These are phyloP conservation scores for Melanophora roralis DNA, from an alignment of 2,888 invertebrate genomes.

Conservation along the genomic window DNA sequence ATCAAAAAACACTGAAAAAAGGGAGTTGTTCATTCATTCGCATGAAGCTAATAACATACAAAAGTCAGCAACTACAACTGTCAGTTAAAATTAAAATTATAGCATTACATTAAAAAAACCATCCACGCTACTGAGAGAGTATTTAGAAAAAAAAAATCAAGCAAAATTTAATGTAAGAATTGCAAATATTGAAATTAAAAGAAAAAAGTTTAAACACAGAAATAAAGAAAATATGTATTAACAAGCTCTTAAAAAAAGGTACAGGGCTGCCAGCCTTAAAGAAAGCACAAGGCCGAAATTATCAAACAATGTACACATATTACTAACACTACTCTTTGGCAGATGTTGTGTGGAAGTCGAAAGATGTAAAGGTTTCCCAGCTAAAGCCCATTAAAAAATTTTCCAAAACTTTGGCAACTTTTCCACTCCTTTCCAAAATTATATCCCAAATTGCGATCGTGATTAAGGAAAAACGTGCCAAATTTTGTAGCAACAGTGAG, in stretches of 20 bases:
- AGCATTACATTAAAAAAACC: conserved; percentile 27
- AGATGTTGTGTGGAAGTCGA: no score
- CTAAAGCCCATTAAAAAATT: no score
- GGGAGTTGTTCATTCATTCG: conserved; percentile 51
- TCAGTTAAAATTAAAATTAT: conserved; percentile 55
- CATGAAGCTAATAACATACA: conserved; percentile 23
- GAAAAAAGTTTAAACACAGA: background rate
- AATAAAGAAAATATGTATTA: conserved; percentile 14
- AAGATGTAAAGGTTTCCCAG: no score
- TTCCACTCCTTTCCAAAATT: no score
- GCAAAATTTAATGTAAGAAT: conserved; percentile 36
- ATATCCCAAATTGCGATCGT: no score
- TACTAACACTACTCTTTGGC: no score
- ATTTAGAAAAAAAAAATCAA: conserved; percentile 45
- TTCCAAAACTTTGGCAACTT: no score
- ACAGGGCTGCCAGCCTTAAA: conserved; percentile 15
- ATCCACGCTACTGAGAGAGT: background rate
- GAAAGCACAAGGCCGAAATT: no score
- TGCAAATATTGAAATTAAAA: background rate
- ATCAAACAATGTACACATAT: no score
- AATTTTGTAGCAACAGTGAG: no score
- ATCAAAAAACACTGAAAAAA: conserved; percentile 27
- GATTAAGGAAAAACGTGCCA: no score
- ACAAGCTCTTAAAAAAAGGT: background rate
- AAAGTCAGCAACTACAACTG: conserved; percentile 43